These are phyloP conservation scores for Tyto alba DNA, from an alignment of 2,113 vertebrate genomes.

Conservation along the genomic window DNA sequence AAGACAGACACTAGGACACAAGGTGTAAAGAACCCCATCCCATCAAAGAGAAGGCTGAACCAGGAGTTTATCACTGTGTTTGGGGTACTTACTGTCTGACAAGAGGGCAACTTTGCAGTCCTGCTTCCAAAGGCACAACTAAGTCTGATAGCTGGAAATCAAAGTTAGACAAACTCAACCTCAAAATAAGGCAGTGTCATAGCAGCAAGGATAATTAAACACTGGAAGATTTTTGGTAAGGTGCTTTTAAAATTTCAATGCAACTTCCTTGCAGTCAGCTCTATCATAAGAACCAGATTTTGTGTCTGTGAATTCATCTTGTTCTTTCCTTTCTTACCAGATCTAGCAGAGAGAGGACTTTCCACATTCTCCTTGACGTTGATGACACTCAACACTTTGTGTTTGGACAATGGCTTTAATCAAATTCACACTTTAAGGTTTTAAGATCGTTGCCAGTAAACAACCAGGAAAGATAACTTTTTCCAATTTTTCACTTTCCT, in stretches of 20 bases:
- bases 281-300: background rate
- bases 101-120: background rate
- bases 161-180: background rate
- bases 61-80: background rate
- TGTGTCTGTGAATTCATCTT: background rate
- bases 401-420: background rate
- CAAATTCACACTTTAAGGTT: background rate
- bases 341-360: background rate
- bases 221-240: background rate
- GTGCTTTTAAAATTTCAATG: background rate
- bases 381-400: fast-evolving
- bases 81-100: too few species aligned
- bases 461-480: background rate
- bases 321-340: background rate
- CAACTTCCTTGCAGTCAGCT: fast-evolving
- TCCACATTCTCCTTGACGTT: background rate
- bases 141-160: background rate
- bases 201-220: background rate
- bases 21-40: background rate
- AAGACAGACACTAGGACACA: background rate
- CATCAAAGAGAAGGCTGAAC: background rate
- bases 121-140: background rate
- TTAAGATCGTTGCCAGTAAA: background rate
- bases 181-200: background rate
- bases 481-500: background rate